Conservation (phyloP, 2,888 invertebrate species). For the Synergus itoensis region DNA sequence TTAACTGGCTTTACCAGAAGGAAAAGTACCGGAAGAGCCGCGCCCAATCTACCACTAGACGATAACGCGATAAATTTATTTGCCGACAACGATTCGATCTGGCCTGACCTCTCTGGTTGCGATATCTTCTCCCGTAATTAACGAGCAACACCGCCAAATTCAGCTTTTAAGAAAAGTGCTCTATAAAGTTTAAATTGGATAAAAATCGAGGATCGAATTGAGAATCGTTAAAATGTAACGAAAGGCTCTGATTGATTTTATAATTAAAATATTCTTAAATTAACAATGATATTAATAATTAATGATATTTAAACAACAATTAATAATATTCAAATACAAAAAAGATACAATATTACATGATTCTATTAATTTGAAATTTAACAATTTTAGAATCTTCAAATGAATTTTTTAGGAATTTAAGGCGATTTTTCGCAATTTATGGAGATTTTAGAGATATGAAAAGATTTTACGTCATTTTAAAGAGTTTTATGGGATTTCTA, state of each 20-base stretch:
- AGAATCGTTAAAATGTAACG: not conserved
- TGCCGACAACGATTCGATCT: slow-evolving; percentile 39
- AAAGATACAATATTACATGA: no score
- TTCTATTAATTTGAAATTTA: no score
- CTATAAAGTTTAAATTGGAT: slow-evolving; percentile 12
- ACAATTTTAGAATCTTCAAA: no score
- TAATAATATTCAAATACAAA: no score
- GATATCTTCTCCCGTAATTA: slow-evolving; percentile 33
- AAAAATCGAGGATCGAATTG: not conserved
- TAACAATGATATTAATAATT: not conserved
- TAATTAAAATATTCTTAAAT: not conserved
- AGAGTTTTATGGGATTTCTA: no score
- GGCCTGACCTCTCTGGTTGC: slow-evolving; percentile 1
- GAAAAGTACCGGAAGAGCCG: slow-evolving; percentile 35
- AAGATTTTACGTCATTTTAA: no score
- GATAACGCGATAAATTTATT: slow-evolving; percentile 41
- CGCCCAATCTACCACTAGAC: slow-evolving; percentile 33
- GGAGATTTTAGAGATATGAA: no score
- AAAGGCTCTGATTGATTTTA: not conserved
- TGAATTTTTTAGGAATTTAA: no score
- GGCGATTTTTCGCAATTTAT: no score
- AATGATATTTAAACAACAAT: no score
- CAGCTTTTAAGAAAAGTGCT: not conserved
- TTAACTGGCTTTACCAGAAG: slow-evolving; percentile 30
- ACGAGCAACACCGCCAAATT: slow-evolving; percentile 8